Conservation (phyloP, 2,888 invertebrate species). For the Metacarcinus magister region DNA sequence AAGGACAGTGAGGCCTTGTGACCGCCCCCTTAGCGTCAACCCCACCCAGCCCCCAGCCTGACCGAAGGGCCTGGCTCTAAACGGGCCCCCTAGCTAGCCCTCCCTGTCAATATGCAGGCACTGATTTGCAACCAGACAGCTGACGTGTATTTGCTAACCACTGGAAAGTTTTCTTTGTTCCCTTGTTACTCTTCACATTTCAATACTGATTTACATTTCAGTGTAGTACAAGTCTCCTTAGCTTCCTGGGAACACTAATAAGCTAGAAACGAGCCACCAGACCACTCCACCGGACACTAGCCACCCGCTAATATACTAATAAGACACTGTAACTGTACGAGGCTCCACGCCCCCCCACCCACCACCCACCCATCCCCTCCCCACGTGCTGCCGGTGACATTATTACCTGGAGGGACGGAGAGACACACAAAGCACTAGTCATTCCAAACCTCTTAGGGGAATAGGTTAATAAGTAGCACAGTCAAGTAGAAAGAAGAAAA, state of each 20-base stretch:
- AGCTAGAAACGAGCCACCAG: not conserved
- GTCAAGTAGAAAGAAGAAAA: not conserved
- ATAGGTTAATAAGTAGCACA: not conserved
- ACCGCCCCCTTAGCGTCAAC: too few species aligned
- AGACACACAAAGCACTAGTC: not conserved
- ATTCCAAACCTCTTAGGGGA: not conserved
- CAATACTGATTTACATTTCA: not conserved
- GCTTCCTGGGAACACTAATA: too few species aligned
- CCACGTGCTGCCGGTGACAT: not conserved
- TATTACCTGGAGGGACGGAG: not conserved
- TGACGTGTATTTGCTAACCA: not conserved
- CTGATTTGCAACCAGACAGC: not conserved
- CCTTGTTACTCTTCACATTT: not conserved
- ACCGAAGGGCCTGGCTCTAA: too few species aligned
- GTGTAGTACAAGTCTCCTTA: not conserved
- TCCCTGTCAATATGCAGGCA: not conserved
- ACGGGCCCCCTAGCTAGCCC: not conserved
- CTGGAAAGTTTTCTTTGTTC: not conserved
- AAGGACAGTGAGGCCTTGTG: too few species aligned
- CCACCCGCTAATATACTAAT: not conserved
- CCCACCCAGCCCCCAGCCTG: too few species aligned
- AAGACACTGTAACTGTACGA: not conserved
- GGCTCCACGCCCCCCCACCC: not conserved
- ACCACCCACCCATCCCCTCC: not conserved
- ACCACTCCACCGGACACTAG: not conserved